These are phyloP conservation scores for Perodicticus potto DNA, from an alignment of 2,797 vertebrate genomes.

Conservation along the genomic window DNA sequence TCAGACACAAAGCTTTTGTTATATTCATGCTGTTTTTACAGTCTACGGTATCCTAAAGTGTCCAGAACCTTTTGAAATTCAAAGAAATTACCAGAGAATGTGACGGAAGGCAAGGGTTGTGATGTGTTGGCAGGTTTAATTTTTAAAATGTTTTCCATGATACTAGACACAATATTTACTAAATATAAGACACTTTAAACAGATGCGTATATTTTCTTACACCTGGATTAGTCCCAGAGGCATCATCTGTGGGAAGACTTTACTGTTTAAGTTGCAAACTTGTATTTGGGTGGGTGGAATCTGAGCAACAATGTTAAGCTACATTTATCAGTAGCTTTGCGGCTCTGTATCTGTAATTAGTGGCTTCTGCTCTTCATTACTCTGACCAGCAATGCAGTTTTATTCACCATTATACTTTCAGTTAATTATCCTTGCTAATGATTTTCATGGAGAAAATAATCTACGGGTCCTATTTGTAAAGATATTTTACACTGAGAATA, in stretches of 20 bases:
- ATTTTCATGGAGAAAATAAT: conserved; percentile 85
- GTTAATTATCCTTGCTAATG: conserved; percentile 88
- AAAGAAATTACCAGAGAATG: not conserved
- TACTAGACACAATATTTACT: not conserved
- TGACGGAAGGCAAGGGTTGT: not conserved
- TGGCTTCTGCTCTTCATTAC: conserved; percentile 87
- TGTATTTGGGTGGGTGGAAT: conserved; percentile 79
- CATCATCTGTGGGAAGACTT: conserved; percentile 70
- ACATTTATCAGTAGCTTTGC: conserved; percentile 83
- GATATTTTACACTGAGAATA: conserved; percentile 76
- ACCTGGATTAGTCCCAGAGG: conserved; percentile 78
- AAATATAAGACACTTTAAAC: conserved; percentile 47
- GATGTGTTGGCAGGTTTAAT: not conserved
- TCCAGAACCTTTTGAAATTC: not conserved
- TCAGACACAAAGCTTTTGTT: not conserved
- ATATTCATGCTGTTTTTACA: not conserved
- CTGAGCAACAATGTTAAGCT: conserved; percentile 78
- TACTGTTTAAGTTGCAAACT: conserved; percentile 81
- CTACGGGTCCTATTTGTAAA: conserved; percentile 78
- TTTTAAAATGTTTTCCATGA: conserved; percentile 43
- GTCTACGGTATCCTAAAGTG: not conserved
- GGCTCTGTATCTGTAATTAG: conserved; percentile 86
- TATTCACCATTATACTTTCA: conserved; percentile 85
- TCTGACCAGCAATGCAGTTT: conserved; percentile 83
- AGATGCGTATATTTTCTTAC: conserved; percentile 56